These are phyloP conservation scores for Calameuta idolon DNA, from an alignment of 2,888 invertebrate genomes.

Conservation along the genomic window DNA sequence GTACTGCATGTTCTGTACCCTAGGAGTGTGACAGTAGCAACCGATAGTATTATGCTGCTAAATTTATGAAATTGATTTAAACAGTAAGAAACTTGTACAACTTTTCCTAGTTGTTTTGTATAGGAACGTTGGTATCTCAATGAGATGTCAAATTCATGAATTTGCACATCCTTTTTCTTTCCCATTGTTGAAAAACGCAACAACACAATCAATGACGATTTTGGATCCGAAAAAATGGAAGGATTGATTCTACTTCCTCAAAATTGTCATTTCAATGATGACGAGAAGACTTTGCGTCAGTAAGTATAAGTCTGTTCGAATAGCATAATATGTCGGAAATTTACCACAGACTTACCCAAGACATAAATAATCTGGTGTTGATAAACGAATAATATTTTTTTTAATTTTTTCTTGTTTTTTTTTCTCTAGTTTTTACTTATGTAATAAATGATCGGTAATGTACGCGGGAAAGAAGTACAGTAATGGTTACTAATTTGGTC, in stretches of 20 bases:
- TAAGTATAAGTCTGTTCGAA: background rate
- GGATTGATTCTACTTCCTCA: background rate
- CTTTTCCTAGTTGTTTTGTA: background rate
- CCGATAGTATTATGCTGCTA: background rate
- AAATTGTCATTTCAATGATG: background rate
- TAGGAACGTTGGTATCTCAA: background rate
- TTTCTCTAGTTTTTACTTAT: background rate
- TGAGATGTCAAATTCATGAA: background rate
- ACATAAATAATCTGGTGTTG: background rate
- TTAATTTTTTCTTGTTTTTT: background rate
- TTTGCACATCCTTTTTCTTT: background rate
- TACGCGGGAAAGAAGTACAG: background rate
- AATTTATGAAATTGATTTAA: background rate
- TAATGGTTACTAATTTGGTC: background rate
- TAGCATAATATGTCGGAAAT: background rate
- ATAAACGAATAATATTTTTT: background rate
- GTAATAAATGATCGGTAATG: background rate
- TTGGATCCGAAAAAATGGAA: background rate
- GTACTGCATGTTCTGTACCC: background rate
- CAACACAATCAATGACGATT: background rate
- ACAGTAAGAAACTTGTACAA: background rate
- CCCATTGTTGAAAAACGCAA: background rate
- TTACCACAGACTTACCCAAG: background rate
- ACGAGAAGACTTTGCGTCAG: background rate
- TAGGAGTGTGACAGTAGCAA: background rate